Percentiles rank a stretch among this genome's conserved stretches.
Conservation (phyloP, 1,140 invertebrate species). For the Drosophila lowei region DNA sequence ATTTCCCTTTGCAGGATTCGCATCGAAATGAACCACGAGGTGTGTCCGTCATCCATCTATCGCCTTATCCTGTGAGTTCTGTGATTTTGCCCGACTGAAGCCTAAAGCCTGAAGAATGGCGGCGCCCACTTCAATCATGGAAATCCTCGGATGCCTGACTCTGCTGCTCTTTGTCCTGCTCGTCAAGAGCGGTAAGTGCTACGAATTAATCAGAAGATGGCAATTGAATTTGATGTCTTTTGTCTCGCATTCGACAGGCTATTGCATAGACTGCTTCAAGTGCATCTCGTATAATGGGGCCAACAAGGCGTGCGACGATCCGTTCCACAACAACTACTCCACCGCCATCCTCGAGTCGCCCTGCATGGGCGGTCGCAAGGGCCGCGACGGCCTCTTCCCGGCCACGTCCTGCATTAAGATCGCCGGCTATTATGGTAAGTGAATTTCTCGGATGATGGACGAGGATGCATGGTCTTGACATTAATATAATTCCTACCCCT, state of each 20-base stretch:
- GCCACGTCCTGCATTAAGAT: conserved; percentile 98
- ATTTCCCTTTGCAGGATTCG: conserved; percentile 13
- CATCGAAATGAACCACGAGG: conserved; percentile 44
- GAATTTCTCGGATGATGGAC: conserved; percentile 14
- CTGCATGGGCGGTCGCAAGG: conserved; percentile 96
- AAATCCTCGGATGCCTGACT: conserved; percentile 55
- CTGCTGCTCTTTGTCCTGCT: conserved; percentile 61
- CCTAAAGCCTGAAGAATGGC: conserved; percentile 41
- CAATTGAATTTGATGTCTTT: neutral
- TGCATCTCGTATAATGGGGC: conserved; percentile 95
- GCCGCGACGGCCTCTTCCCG: conserved; percentile 95
- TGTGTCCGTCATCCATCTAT: conserved; percentile 38
- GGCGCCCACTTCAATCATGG: conserved; percentile 55
- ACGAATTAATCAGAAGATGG: neutral
- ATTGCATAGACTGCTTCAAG: conserved; percentile 96
- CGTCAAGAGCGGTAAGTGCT: conserved; percentile 60
- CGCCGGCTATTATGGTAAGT: conserved; percentile 91
- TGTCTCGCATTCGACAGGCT: conserved; percentile 76
- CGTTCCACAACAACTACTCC: conserved; percentile 97
- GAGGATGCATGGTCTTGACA: conserved; percentile 8
- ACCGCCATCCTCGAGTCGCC: conserved; percentile 92
- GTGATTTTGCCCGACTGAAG: conserved; percentile 24
- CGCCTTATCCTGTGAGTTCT: conserved; percentile 23
- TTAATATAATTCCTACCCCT: neutral
- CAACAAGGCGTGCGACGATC: conserved; percentile 96